phyloP scores from a whole-genome alignment of 2,113 vertebrate species.

The Calyptomena viridis region DNA sequence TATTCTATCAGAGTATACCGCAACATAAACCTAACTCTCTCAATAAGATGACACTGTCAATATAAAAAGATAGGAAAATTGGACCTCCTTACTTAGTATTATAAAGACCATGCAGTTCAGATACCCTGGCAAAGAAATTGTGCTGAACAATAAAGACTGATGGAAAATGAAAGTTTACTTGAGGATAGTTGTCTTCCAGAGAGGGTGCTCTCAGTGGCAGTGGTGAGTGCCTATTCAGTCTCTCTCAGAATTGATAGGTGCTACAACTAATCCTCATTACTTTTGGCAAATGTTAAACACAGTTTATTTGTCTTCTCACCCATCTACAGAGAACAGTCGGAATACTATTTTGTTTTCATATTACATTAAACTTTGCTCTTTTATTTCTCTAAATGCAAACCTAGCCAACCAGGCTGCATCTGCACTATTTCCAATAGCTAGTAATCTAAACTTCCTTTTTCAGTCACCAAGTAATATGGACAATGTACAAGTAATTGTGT shows the following conservation, averaged over 20 bases:
- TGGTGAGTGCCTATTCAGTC: background rate
- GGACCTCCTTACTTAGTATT: background rate
- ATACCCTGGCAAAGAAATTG: background rate
- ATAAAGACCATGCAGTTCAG: background rate
- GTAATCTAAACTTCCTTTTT: background rate
- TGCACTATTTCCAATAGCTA: background rate
- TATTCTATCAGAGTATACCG: constrained; percentile 11
- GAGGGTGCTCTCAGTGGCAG: background rate
- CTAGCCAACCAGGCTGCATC: background rate
- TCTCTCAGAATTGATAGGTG: background rate
- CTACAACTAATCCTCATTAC: background rate
- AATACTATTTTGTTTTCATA: background rate
- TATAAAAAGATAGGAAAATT: constrained; percentile 35
- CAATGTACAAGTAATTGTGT: background rate
- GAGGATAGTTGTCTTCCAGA: background rate
- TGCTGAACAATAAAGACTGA: background rate
- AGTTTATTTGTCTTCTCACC: background rate
- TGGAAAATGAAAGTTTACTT: background rate
- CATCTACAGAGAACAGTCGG: background rate
- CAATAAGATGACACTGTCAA: constrained; percentile 14
- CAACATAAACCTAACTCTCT: constrained; percentile 31
- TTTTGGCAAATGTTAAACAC: background rate
- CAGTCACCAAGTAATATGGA: background rate
- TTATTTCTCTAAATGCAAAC: background rate
- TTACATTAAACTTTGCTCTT: background rate